Base-by-base conservation (phyloP, 2,113 vertebrate genomes). In the Lophotis ruficrista region DNA sequence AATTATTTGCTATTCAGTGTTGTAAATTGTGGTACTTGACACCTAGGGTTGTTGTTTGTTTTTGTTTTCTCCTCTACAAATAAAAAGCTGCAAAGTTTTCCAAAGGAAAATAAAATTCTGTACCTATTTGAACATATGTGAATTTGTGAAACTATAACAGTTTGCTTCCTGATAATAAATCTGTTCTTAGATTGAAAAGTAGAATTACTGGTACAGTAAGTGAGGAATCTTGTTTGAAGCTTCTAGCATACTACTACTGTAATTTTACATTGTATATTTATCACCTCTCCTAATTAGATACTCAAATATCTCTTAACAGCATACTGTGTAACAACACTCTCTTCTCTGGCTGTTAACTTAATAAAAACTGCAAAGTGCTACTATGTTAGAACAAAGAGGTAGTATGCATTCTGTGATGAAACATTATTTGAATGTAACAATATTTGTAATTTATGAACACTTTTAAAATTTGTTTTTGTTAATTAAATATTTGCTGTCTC, bases 1-100 rank as follows among this genome's bases (percentile, higher is more conserved):
- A 93, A 76, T 84, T 95, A 76, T 87, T 94, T 96, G 35, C 65
- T 69, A 10, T 87, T 89, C 57, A 72, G 14, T 61, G 24, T 51
- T 87, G 53, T 41, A 73, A 87, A 51, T 68, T 4, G 2, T 54
- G 45, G 35, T 69, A 10, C 21, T 89, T 45, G 30, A 11, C 43
- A 73, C 60, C 54, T 73, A 18, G 47, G 19, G 47, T 43, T 43
- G 41, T 43, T 43, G 41, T 43, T 41, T 41, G 14, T 15, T 57
- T 84, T 83, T 77, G n/a, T 88, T 58, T 35, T 38, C n/a, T 27
- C 4, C 10, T 54, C 7, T 50, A 19, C 14, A 41, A 54, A 37
- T 37, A 27, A 48, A 58, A 87, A 58, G 1, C 15, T 37, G 23
- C 14, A 56, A 68, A 68, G 6, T 45, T 64, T 94, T 94, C 58